Conservation (phyloP, 2,113 vertebrate species). For the Climacteris rufus region DNA sequence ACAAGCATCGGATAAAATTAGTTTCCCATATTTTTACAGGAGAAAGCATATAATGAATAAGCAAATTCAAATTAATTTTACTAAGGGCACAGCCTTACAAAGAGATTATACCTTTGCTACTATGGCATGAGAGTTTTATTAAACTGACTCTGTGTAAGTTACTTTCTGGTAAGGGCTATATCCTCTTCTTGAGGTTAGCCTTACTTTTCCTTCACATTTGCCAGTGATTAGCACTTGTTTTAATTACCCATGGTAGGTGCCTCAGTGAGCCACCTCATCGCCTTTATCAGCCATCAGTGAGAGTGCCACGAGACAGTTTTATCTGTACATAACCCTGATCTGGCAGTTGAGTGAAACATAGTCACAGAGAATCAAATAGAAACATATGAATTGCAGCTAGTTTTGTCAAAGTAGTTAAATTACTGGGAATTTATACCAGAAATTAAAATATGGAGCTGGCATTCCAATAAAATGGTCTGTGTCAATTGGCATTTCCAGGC, state of each 20-base stretch:
- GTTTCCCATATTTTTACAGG: neutral
- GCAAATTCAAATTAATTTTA: neutral
- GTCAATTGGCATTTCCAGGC: neutral
- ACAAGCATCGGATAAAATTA: neutral
- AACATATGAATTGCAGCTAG: neutral
- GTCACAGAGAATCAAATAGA: neutral
- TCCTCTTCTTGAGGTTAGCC: neutral
- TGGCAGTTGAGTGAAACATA: rapidly evolving
- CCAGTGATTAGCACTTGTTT: neutral
- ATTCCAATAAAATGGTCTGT: neutral
- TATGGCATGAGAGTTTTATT: neutral
- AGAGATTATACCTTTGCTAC: neutral
- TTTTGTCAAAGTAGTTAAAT: neutral
- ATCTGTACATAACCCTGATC: neutral
- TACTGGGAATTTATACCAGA: neutral
- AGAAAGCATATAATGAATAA: neutral
- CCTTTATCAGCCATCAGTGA: neutral
- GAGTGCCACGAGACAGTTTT: neutral
- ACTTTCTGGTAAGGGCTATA: neutral
- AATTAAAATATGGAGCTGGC: neutral
- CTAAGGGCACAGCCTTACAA: neutral
- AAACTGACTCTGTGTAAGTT: neutral
- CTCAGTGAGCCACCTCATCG: neutral
- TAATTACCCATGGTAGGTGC: neutral
- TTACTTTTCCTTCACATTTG: neutral